phyloP scores from a whole-genome alignment of 2,113 vertebrate genomes.

The Sinocyclocheilus anshuiensis region DNA sequence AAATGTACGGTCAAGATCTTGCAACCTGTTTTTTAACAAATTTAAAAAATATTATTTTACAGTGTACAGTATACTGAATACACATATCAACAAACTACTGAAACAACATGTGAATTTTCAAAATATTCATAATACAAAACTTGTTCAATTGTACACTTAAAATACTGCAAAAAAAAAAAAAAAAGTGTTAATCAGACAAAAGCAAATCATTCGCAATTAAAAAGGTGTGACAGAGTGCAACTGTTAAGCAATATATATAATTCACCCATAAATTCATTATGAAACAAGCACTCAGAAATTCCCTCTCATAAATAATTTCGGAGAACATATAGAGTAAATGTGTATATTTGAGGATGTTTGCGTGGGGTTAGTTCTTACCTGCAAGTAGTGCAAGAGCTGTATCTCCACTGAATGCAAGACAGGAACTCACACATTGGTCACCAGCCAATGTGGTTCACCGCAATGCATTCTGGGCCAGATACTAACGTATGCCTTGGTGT shows the following conservation, averaged over 20 bases:
- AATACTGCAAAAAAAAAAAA: no score
- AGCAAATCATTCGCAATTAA: neutral
- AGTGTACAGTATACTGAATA: neutral
- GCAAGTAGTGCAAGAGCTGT: constrained; percentile 68
- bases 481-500: constrained; percentile 51
- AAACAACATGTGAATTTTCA: no score
- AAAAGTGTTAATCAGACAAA: neutral
- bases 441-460: constrained; percentile 52
- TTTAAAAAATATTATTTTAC: neutral
- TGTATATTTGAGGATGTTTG: neutral
- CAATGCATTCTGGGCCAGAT: constrained; percentile 73
- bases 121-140: no score
- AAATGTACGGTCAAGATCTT: neutral
- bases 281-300: no score
- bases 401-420: constrained; percentile 66
- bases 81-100: no score
- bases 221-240: neutral
- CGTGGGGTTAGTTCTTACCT: constrained; percentile 65
- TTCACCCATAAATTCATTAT: neutral
- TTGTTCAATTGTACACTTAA: no score
- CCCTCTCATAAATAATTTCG: neutral
- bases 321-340: neutral
- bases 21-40: neutral
- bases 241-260: neutral
- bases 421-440: constrained; percentile 69